Conservation (phyloP, 2,113 vertebrate species). For the Spizaetus ornatus region DNA sequence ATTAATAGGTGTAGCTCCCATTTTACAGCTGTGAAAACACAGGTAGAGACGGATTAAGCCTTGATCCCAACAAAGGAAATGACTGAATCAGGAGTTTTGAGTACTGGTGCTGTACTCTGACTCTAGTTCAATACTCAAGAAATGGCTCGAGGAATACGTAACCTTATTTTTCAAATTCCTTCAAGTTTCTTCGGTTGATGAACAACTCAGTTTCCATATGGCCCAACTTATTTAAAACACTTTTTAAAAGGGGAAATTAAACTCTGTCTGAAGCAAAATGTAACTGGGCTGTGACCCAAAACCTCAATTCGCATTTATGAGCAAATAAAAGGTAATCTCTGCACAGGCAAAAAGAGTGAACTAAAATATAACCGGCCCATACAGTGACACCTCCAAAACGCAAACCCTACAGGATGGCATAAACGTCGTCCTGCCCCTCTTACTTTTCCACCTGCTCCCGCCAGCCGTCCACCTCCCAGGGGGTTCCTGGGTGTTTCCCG, state of each 20-base stretch:
- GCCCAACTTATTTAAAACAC: not conserved
- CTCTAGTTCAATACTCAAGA: not conserved
- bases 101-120: not conserved
- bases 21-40: constrained; percentile 41
- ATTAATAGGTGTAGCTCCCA: not conserved
- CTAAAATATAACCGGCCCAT: not conserved
- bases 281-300: constrained; percentile 28
- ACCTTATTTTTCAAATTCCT: not conserved
- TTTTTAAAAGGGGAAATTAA: constrained; percentile 41
- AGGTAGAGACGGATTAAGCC: not conserved
- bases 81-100: not conserved
- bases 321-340: not conserved
- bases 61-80: constrained; percentile 32
- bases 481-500: not conserved
- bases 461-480: not conserved
- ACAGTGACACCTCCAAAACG: not conserved
- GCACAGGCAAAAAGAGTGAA: not conserved
- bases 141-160: not conserved
- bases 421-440: not conserved
- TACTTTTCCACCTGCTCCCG: not conserved
- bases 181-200: not conserved
- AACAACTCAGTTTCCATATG: constrained; percentile 13
- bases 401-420: not conserved
- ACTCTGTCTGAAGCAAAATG: constrained; percentile 16
- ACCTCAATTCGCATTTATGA: constrained; percentile 2